Base-by-base conservation (phyloP, 2,797 vertebrate species). In the Crocodylus rhombifer region DNA sequence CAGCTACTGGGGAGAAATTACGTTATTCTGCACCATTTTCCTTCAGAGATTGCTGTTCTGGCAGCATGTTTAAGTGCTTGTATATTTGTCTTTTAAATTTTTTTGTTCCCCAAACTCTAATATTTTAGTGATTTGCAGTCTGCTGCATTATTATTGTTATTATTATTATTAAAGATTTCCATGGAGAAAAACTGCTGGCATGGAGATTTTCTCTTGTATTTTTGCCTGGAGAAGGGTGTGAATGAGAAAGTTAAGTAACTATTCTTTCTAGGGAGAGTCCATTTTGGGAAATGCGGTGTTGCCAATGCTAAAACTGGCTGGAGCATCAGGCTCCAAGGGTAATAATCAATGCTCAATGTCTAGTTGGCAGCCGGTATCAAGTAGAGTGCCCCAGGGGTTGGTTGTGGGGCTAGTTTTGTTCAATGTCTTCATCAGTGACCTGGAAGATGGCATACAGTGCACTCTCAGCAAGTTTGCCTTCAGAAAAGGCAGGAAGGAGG, bases 111-210 rank as follows among this genome's bases (percentile, higher is more conserved):
- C 82, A 83, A 62, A 75, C 67, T 2, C 1, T n/a, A 67, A 80
- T 84, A 3, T 84, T 63, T 85, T 94, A 61, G 83, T 63, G 10
- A 64, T 85, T 93, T 93, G 55, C n/a, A 93, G 84, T 85, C 69
- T 30, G 5, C 2, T 91, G 92, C 60, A 60, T 81, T 82, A 87
- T 96, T 90, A 82, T 94, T 94, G 93, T 42, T 11, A 11, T 42
- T 51, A 3, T 51, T 82, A 87, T 96, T 90, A 82, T 94, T 94
- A 94, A 93, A 95, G 82, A 88, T 93, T 76, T 89, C 80, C 51
- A 7, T 94, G 73, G 86, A 96, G 95, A 77, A 95, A 95, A 88
- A 77, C 83, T 58, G 91, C 87, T 96, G 10, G 4, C 58, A 91
- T 65, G 80, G 92, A 51, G 10, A 94, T 88, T 93, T 81, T 89